Conservation (phyloP, 1,140 invertebrate genomes). For the Camponotus pennsylvanicus region DNA sequence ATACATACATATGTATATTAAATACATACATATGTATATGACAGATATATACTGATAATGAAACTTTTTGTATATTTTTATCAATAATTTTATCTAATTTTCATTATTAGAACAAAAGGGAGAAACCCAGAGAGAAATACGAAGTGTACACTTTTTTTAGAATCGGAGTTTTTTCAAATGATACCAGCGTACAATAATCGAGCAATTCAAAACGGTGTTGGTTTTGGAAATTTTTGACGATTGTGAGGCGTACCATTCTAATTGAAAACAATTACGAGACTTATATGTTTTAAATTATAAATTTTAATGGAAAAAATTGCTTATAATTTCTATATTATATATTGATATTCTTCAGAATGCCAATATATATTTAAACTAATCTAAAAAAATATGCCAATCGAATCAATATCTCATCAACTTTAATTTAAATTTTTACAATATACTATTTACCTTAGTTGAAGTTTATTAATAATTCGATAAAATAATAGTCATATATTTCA, state of each 20-base stretch:
- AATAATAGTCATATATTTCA: neutral
- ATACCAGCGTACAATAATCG: conserved; percentile 68
- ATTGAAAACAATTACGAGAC: conserved; percentile 19
- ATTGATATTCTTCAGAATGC: neutral
- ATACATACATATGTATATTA: neutral
- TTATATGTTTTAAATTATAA: neutral
- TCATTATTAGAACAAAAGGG: neutral
- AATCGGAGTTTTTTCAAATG: conserved; percentile 45
- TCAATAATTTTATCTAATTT: conserved; percentile 16
- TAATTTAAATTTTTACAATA: neutral
- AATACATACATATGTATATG: neutral
- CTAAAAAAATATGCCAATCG: neutral
- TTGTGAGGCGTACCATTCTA: conserved; percentile 18
- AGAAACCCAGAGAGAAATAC: neutral
- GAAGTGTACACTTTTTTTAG: conserved; percentile 10
- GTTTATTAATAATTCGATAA: neutral
- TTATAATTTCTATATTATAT: neutral
- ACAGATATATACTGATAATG: neutral
- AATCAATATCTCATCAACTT: neutral
- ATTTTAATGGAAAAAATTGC: neutral
- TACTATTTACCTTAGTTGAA: neutral
- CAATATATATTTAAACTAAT: too few relatives aligned
- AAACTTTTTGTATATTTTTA: neutral
- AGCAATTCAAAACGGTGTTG: conserved; percentile 61
- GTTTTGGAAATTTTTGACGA: conserved; percentile 34